Evolutionary conservation across 2,797 vertebrate species (phyloP).

Genomic region (Pseudocheirus occidentalis): DNA sequence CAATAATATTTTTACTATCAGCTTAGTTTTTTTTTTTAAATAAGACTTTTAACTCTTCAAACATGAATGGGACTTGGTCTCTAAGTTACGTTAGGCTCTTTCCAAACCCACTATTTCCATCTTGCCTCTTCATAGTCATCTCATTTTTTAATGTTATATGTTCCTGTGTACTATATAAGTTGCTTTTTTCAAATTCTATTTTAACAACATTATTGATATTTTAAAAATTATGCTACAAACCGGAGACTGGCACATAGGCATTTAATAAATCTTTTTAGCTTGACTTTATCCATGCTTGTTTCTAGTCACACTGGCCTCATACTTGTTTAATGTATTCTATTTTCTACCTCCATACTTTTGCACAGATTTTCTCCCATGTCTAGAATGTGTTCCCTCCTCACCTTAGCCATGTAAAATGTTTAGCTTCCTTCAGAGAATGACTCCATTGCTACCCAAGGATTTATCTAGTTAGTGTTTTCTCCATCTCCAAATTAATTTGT

Average conservation of each 20-base stretch:
- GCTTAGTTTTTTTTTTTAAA: background rate
- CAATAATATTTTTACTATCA: background rate
- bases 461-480: background rate
- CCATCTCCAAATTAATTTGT: background rate
- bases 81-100: background rate
- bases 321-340: background rate
- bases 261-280: background rate
- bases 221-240: background rate
- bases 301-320: background rate
- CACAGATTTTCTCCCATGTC: background rate
- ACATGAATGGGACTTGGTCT: background rate
- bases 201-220: background rate
- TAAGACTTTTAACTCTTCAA: background rate
- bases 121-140: background rate
- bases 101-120: background rate
- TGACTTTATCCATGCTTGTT: background rate
- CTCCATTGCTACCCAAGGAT: background rate
- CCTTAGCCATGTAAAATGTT: background rate
- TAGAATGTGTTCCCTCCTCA: background rate
- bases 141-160: background rate
- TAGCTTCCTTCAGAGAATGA: background rate
- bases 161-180: background rate
- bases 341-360: background rate
- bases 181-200: background rate
- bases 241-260: background rate